phyloP scores from a whole-genome alignment of 2,113 vertebrate species.

The Danionella cerebrum region DNA sequence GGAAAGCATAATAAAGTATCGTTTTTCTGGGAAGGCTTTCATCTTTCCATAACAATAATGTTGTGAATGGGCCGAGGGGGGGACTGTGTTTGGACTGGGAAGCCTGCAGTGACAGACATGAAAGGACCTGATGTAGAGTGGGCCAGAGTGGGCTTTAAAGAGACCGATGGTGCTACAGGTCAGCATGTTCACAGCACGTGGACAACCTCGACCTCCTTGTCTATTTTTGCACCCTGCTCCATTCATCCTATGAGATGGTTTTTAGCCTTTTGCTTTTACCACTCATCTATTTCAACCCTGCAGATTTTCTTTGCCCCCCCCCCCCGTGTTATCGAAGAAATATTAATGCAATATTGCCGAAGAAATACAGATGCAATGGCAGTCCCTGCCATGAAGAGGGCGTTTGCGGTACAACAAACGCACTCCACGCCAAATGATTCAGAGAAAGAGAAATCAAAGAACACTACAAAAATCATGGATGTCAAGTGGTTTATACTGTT shows the following conservation, averaged over 20 bases:
- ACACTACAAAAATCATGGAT: too few species aligned
- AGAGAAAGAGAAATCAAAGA: too few species aligned
- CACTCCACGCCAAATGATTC: too few species aligned
- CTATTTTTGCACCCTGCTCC: constrained; percentile 19
- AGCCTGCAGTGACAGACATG: constrained; percentile 59
- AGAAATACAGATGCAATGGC: too few species aligned
- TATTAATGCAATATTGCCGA: too few species aligned
- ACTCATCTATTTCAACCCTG: neutral
- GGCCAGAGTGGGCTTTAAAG: constrained; percentile 40
- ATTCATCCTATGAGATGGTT: constrained; percentile 9
- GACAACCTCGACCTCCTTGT: neutral
- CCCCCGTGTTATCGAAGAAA: too few species aligned
- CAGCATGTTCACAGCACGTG: constrained; percentile 6
- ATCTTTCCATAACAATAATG: constrained; percentile 67
- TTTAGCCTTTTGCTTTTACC: neutral
- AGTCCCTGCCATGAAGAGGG: too few species aligned
- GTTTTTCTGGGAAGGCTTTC: constrained; percentile 62
- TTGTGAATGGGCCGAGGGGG: constrained; percentile 56
- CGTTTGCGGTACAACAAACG: too few species aligned
- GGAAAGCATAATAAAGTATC: constrained; percentile 60
- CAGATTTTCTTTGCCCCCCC: neutral
- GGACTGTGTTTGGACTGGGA: constrained; percentile 54
- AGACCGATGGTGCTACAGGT: constrained; percentile 3
- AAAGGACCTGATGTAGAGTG: constrained; percentile 50
- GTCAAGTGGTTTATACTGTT: too few species aligned